These are phyloP conservation scores for Podotricha telesiphe DNA, from an alignment of 2,888 invertebrate species.

Conservation along the genomic window DNA sequence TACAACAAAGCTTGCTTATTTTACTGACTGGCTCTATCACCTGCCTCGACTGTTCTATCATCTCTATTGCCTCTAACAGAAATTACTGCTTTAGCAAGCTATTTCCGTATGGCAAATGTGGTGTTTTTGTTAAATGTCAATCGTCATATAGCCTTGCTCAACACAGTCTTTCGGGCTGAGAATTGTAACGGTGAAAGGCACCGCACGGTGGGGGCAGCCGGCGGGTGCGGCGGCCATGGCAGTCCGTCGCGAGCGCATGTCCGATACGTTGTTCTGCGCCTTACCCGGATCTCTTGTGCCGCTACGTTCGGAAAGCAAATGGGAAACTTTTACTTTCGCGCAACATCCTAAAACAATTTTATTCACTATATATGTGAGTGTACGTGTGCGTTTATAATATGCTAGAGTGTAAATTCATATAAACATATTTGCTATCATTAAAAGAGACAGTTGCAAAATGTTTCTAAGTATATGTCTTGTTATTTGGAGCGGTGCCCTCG, in stretches of 20 bases:
- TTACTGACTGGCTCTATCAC: no score
- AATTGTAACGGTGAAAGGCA: slow-evolving; percentile 69
- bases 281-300: slow-evolving; percentile 43
- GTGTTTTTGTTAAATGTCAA: slow-evolving; percentile 80
- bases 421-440: slow-evolving; percentile 48
- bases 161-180: slow-evolving; percentile 72
- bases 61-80: slow-evolving; percentile 21
- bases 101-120: slow-evolving; percentile 71
- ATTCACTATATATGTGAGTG: slow-evolving; percentile 44
- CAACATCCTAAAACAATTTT: slow-evolving; percentile 53
- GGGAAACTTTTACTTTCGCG: slow-evolving; percentile 68
- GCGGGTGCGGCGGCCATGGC: slow-evolving; percentile 55
- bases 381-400: slow-evolving; percentile 55
- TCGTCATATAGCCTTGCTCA: slow-evolving; percentile 80
- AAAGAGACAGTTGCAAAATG: slow-evolving; percentile 68
- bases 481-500: slow-evolving; percentile 75
- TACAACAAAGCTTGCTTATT: not conserved
- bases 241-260: slow-evolving; percentile 58
- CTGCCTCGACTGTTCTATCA: no score
- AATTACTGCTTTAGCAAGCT: slow-evolving; percentile 47
- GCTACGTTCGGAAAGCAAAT: slow-evolving; percentile 48
- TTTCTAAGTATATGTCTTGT: slow-evolving; percentile 69
- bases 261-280: slow-evolving; percentile 46
- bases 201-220: slow-evolving; percentile 69
- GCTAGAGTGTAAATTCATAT: slow-evolving; percentile 62